Evolutionary conservation across 2,888 invertebrate species (phyloP).

Genomic region (Nomada goodeniana): DNA sequence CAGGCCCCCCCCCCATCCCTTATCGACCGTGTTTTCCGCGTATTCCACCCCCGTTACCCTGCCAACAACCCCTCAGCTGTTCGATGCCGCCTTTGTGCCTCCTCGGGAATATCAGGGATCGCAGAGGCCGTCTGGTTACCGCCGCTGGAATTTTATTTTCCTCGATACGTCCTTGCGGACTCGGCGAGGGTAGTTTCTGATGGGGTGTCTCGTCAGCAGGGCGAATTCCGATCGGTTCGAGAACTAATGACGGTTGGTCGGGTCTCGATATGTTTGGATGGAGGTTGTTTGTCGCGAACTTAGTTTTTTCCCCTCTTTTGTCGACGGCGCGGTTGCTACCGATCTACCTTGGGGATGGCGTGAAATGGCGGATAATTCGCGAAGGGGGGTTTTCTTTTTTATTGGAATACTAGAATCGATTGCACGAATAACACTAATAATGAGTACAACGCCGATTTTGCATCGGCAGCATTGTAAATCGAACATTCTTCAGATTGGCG

Average conservation of each 20-base stretch:
- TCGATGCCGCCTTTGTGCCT: conserved; percentile 31
- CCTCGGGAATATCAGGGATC: conserved; percentile 17
- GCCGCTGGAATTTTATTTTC: conserved; percentile 12
- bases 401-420: no score
- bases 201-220: neutral
- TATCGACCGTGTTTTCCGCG: conserved; percentile 78
- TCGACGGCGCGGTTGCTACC: no score
- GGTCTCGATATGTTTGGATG: neutral
- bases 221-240: neutral
- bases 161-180: neutral
- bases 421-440: no score
- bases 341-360: no score
- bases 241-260: neutral
- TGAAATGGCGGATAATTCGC: no score
- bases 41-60: conserved; percentile 52
- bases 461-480: no score
- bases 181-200: neutral
- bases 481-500: no score
- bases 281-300: neutral
- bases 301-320: neutral
- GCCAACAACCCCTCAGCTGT: conserved; percentile 46
- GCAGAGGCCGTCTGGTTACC: neutral
- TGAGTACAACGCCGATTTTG: no score
- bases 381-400: no score
- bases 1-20: conserved; percentile 72